phyloP scores from a whole-genome alignment of 2,888 invertebrate genomes.

The Xestobium rufovillosum region DNA sequence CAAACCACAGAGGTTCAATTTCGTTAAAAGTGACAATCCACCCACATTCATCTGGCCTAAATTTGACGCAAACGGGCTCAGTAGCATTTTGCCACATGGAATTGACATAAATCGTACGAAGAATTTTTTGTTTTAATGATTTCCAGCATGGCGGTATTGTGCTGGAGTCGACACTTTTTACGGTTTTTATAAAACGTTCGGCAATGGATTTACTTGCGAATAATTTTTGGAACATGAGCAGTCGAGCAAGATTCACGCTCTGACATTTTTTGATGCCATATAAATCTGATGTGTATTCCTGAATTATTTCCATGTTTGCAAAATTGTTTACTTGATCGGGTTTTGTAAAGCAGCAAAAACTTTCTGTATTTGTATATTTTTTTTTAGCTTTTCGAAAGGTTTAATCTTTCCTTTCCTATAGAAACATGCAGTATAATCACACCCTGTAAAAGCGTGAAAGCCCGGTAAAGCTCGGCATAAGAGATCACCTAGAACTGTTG shows the following conservation, averaged over 20 bases:
- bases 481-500: constrained; percentile 13
- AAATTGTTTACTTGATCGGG: constrained; percentile 16
- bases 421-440: constrained; percentile 22
- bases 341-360: constrained; percentile 17
- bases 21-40: constrained; percentile 11
- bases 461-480: constrained; percentile 17
- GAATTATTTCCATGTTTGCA: constrained; percentile 23
- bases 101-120: constrained; percentile 27
- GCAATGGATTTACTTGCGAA: constrained; percentile 22
- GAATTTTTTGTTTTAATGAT: constrained; percentile 25
- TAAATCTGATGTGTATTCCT: constrained; percentile 26
- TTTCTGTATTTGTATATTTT: constrained; percentile 16
- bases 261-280: constrained; percentile 23
- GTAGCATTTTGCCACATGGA: constrained; percentile 28
- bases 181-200: constrained; percentile 25
- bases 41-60: constrained; percentile 22
- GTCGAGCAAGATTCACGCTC: constrained; percentile 26
- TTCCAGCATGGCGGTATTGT: constrained; percentile 26
- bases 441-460: constrained; percentile 22
- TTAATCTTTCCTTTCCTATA: constrained; percentile 23
- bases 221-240: constrained; percentile 25
- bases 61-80: constrained; percentile 19
- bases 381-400: constrained; percentile 19
- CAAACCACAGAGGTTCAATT: constrained; percentile 11
- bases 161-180: constrained; percentile 24